Conservation (phyloP, 2,888 invertebrate species). For the Zaprionus bogoriensis region DNA sequence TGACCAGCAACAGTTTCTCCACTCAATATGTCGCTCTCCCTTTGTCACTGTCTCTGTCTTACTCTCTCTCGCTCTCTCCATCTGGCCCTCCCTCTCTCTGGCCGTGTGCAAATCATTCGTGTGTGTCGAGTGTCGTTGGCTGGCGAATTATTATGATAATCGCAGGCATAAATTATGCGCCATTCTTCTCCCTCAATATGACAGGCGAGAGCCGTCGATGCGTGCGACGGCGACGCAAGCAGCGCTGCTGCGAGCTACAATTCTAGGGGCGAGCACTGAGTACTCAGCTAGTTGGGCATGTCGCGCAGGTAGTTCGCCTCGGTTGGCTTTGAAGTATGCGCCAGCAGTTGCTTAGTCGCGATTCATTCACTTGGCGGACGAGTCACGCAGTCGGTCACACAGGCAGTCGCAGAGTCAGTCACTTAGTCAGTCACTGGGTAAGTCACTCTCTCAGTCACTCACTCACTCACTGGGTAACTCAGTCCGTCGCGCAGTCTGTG, state of each 20-base stretch:
- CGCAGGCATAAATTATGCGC: constrained; percentile 72
- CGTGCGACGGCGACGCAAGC: constrained; percentile 13
- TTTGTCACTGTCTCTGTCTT: neutral
- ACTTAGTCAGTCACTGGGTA: constrained; percentile 23
- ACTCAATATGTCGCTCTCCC: too few species aligned
- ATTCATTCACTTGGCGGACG: neutral
- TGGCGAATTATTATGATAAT: constrained; percentile 75
- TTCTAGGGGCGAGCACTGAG: neutral
- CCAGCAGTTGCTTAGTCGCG: neutral
- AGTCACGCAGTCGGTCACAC: constrained; percentile 3
- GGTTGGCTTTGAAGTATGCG: neutral
- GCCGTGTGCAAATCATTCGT: constrained; percentile 37
- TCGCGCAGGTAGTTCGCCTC: neutral
- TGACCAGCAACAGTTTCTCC: neutral
- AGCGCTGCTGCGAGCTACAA: neutral
- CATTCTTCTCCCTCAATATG: constrained; percentile 46
- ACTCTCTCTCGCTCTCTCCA: too few species aligned
- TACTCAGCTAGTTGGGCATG: too few species aligned
- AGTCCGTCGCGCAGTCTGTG: neutral
- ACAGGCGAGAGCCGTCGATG: constrained; percentile 45
- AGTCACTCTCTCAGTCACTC: constrained; percentile 21
- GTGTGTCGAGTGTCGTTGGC: constrained; percentile 48
- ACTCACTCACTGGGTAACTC: constrained; percentile 13
- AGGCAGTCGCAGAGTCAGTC: constrained; percentile 3
- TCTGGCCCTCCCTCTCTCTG: neutral